Evolutionary conservation across 2,113 vertebrate species (phyloP), one percentile per base, ranked within the genome.

Genomic region (Paralichthys olivaceus): DNA sequence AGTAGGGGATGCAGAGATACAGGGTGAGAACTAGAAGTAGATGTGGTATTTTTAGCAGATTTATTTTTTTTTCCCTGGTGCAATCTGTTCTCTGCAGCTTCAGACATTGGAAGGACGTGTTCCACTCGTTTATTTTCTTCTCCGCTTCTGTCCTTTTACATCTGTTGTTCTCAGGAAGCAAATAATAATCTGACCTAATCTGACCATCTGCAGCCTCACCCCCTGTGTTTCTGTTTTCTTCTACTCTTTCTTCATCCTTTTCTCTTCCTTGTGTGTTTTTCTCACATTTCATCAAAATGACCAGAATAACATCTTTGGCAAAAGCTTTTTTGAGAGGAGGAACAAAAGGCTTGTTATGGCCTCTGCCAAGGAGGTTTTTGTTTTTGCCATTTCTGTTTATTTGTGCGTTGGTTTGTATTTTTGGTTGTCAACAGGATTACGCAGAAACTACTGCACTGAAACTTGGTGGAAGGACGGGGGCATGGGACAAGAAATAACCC

Each of bases 41-140:
- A 89, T 77, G 81, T 80, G 88, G 82, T 91, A 93, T 93, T 93
- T 92, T 93, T 92, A 92, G 90, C 81, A 83, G 75, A 68, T 84
- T 78, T 83, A 7, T 72, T 87, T 74, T 68, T 69, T 74, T 65
- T 70, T 72, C 40, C 78, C 57, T 75, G 63, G 72, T 89, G 79
- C 90, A 91, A 82, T 88, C 87, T 92, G 91, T 91, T 89, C 85
- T 81, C 77, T 79, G 80, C 80, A 74, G 85, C 73, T 77, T 84
- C 37, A 28, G 79, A 81, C 69, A 67, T 75, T 76, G 73, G 59
- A 58, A 77, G 75, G 54, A 87, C 32, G 37, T 37, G 43, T 79
- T 71, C 73, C 43, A 81, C 67, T 69, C 51, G 63, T 72, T 32
- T 37, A 59, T 78, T 69, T 80, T 23, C 20, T 8, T 28, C 32